These are phyloP conservation scores for Catostylus mosaicus DNA, from an alignment of 30 jellyfish, hydroid and myxozoan species.

Conservation along the genomic window DNA sequence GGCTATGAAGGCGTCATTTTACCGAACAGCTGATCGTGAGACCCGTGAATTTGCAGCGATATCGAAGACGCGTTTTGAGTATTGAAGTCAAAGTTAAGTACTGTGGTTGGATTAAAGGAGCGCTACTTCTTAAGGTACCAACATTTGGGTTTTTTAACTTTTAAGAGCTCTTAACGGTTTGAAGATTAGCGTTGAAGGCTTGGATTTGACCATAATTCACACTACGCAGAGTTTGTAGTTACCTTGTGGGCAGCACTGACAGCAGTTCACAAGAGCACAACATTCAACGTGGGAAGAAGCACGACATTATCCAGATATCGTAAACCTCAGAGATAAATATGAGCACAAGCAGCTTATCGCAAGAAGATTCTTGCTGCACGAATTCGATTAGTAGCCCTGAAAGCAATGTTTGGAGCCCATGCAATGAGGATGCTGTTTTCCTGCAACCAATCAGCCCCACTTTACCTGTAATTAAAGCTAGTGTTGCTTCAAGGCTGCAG, in stretches of 20 bases:
- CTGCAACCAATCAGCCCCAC: constrained; percentile 68
- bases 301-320: constrained; percentile 19
- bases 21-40: constrained; percentile 9
- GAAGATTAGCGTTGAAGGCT: not conserved
- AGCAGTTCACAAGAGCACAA: constrained; percentile 21
- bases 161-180: not conserved
- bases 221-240: constrained; percentile 1
- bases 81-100: not conserved
- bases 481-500: not conserved
- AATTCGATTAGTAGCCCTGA: constrained; percentile 58
- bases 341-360: constrained; percentile 55
- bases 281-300: not conserved
- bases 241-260: constrained; percentile 55
- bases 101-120: no score
- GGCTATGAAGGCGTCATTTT: not conserved
- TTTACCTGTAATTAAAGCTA: constrained; percentile 50
- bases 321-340: constrained; percentile 32
- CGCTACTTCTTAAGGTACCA: no score
- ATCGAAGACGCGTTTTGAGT: not conserved
- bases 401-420: constrained; percentile 58
- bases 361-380: constrained; percentile 49
- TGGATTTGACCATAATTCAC: constrained; percentile 12
- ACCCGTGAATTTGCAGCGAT: no score
- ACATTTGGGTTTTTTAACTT: no score
- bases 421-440: constrained; percentile 40